Evolutionary conservation across 1,140 invertebrate species (phyloP), one percentile per base, ranked within the genome.

Genomic region (Streblospio benedicti): DNA sequence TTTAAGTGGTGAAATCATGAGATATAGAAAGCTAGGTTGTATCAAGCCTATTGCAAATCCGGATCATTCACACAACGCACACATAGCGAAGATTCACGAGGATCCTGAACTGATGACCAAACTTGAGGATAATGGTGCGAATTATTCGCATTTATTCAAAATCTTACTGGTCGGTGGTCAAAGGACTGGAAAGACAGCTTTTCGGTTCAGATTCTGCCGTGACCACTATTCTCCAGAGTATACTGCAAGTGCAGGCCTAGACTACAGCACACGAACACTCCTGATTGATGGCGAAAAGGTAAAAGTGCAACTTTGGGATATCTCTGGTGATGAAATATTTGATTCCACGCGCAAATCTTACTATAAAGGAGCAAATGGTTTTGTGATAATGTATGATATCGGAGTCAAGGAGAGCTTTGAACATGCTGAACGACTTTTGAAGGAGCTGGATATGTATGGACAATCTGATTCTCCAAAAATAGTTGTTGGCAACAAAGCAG

Each of bases 391-490:
- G 20, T 56, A 56, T 30, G 53, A 56, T 30, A n/a, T 38, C 23
- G 43, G 18, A 16, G 32, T 38, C 33, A 56, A 38, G 53, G 20
- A 33, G 38, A 56, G 18, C 6, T 56, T 56, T 30, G 53, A 18
- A 5, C 38, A 41, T 9, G 53, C 33, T 20, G 32, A 56, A 56
- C 33, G 32, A 9, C 53, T 38, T 2, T 23, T 56, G 5, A 56
- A 56, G 33, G 53, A 56, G 12, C 53, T 56, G 2, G 38, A 38
- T 38, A 56, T 56, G 53, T 43, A 12, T 20, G 53, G 38, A 12
- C 53, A 56, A 31, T 56, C 53, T 6, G 53, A 56, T n/a, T 23
- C 53, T 23, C 53, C 53, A 28, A 56, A 56, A 31, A 56, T 56
- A 4, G 38, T 33, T 38, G 20, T 56, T 4, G 53, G 32, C 9